Evolutionary conservation across 2,113 vertebrate genomes (phyloP).

Genomic region (Dicerorhinus sumatrensis): DNA sequence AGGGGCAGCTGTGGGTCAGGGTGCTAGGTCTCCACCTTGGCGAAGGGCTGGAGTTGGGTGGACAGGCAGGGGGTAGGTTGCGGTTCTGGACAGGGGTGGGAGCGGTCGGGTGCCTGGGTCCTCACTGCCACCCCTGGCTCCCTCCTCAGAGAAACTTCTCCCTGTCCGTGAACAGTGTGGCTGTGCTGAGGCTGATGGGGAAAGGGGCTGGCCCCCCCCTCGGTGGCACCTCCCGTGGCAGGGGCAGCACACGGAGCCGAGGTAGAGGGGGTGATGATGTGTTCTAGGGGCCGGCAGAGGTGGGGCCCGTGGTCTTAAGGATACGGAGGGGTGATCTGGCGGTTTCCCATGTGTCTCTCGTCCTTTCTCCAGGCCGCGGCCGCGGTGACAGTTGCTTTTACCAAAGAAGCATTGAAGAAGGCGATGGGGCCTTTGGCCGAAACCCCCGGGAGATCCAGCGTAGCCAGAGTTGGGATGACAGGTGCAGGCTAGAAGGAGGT

Average conservation of each 20-base stretch:
- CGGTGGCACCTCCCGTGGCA: constrained; percentile 90
- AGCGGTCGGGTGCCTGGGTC: neutral
- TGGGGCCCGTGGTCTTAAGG: neutral
- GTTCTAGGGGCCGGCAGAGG: neutral
- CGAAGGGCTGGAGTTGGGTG: neutral
- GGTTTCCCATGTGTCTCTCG: accelerated
- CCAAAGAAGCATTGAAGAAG: constrained; percentile 95
- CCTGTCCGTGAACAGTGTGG: constrained; percentile 96
- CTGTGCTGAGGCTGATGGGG: constrained; percentile 96
- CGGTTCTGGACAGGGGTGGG: neutral
- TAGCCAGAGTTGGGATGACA: constrained; percentile 97
- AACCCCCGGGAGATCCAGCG: constrained; percentile 93
- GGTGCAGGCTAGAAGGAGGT: constrained; percentile 84
- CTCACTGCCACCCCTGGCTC: constrained; percentile 42
- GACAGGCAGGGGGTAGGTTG: too few relatives aligned
- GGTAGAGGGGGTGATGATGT: constrained; percentile 82
- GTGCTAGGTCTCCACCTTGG: neutral
- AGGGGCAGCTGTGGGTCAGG: neutral
- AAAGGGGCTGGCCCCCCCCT: constrained; percentile 90
- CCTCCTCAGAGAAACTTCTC: constrained; percentile 95
- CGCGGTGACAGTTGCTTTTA: constrained; percentile 95
- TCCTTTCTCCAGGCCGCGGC: constrained; percentile 88
- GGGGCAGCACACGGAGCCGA: constrained; percentile 92
- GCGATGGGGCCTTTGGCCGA: constrained; percentile 91
- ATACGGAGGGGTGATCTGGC: too few relatives aligned